Evolutionary conservation across 2,888 invertebrate species (phyloP).

Genomic region (Eupithecia exiguata): DNA sequence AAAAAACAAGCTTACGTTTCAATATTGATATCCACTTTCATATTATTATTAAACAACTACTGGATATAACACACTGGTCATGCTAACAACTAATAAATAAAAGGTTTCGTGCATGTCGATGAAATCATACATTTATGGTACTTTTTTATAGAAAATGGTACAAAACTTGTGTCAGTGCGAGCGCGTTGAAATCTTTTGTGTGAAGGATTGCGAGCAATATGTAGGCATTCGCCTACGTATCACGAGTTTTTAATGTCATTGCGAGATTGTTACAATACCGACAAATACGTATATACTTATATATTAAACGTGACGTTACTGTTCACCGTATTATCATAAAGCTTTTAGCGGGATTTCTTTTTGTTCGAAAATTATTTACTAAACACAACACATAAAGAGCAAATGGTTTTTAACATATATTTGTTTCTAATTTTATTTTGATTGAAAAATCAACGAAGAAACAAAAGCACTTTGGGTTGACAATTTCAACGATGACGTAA

Average conservation of each 20-base stretch:
- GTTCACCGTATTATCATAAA: too few species aligned
- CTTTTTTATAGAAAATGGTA: not conserved
- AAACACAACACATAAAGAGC: too few species aligned
- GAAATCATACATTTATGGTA: not conserved
- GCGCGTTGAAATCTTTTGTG: slow-evolving; percentile 27
- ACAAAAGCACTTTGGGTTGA: too few species aligned
- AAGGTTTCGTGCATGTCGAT: not conserved
- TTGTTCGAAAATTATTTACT: too few species aligned
- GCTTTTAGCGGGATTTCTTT: too few species aligned
- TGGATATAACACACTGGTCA: not conserved
- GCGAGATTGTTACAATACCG: not conserved
- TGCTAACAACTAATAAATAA: not conserved
- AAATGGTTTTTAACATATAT: too few species aligned
- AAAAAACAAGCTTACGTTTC: slow-evolving; percentile 3
- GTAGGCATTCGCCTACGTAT: not conserved
- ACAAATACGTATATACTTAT: not conserved
- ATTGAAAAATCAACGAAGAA: too few species aligned
- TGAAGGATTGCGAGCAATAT: slow-evolving; percentile 7
- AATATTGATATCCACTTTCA: slow-evolving; percentile 4
- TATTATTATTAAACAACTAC: slow-evolving; percentile 1
- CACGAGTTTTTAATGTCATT: not conserved
- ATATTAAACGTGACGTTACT: too few species aligned
- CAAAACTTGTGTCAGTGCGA: not conserved
- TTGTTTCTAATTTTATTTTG: too few species aligned
- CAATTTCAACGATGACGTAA: too few species aligned